Evolutionary conservation across 2,797 vertebrate species (phyloP).

Genomic region (Lophius americanus): DNA sequence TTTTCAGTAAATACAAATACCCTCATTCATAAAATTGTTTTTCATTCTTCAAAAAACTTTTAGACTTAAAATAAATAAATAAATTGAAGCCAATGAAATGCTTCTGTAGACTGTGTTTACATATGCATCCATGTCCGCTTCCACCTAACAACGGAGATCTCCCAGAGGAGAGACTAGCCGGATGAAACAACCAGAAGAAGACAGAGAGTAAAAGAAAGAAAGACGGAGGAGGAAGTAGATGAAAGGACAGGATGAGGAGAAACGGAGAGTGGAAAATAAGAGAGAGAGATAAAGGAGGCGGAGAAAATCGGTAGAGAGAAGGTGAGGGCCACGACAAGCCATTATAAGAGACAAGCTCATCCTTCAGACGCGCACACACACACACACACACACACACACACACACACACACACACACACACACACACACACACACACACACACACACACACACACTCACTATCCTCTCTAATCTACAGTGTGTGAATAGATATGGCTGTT

Average conservation of each 20-base stretch:
- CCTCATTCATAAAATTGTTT: too few relatives aligned
- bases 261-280: slow-evolving; percentile 44
- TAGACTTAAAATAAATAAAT: too few relatives aligned
- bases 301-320: slow-evolving; percentile 42
- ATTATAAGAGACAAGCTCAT: slow-evolving; percentile 69
- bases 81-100: too few relatives aligned
- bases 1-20: too few relatives aligned
- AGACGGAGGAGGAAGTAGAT: slow-evolving; percentile 44
- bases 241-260: slow-evolving; percentile 33
- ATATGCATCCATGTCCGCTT: too few relatives aligned
- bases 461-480: slow-evolving; percentile 61
- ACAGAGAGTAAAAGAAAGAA: slow-evolving; percentile 17
- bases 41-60: too few relatives aligned
- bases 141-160: too few relatives aligned
- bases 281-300: slow-evolving; percentile 34
- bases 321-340: slow-evolving; percentile 66
- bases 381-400: not conserved
- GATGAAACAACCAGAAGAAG: slow-evolving; percentile 5
- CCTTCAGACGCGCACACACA: slow-evolving; percentile 48
- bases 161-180: not conserved
- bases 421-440: slow-evolving; percentile 37
- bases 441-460: slow-evolving; percentile 26
- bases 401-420: slow-evolving; percentile 25
- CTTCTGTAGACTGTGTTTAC: too few relatives aligned
- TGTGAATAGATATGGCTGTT: slow-evolving; percentile 77